Base-by-base conservation (phyloP, 2,888 invertebrate genomes). In the Automeris io region DNA sequence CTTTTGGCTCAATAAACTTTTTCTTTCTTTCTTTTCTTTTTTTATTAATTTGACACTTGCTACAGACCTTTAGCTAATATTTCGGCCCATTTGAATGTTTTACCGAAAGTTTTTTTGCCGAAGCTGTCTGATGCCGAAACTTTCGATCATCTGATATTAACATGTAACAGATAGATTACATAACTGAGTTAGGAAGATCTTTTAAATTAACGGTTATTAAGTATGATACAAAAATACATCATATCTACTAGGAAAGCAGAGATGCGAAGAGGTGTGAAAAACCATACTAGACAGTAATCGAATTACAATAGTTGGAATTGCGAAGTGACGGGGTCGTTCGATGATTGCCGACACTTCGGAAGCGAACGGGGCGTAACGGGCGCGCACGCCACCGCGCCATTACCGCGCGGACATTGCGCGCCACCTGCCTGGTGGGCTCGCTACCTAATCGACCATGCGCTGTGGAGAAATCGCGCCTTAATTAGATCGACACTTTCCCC, bases 171-270 rank as follows among this genome's bases (percentile, higher is more conserved):
- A n/a, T n/a, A n/a, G n/a, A n/a, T n/a, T n/a, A n/a, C n/a, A n/a
- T n/a, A n/a, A n/a, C n/a, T n/a, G n/a, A n/a, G n/a, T n/a, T n/a
- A n/a, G n/a, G n/a, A n/a, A n/a, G n/a, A n/a, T n/a, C n/a, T n/a
- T n/a, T n/a, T n/a, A n/a, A n/a, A n/a, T n/a, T n/a, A n/a, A n/a
- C n/a, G n/a, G n/a, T n/a, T n/a, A n/a, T n/a, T n/a, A n/a, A n/a
- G n/a, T n/a, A n/a, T n/a, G n/a, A n/a, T n/a, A n/a, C n/a, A n/a
- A n/a, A n/a, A n/a, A n/a, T n/a, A n/a, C n/a, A n/a, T 52, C 61
- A 59, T 57, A 62, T 56, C 54, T 57, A 53, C 16, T 7, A 26
- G 12, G 26, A 26, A 8, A 13, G 8, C 12, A 26, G 7, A 26
- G 9, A 3, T 9, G 16, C 8, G 13, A 2, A 13, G 13, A 26